These are phyloP conservation scores for Campoletis sonorensis DNA, from an alignment of 1,140 invertebrate genomes.

Conservation along the genomic window DNA sequence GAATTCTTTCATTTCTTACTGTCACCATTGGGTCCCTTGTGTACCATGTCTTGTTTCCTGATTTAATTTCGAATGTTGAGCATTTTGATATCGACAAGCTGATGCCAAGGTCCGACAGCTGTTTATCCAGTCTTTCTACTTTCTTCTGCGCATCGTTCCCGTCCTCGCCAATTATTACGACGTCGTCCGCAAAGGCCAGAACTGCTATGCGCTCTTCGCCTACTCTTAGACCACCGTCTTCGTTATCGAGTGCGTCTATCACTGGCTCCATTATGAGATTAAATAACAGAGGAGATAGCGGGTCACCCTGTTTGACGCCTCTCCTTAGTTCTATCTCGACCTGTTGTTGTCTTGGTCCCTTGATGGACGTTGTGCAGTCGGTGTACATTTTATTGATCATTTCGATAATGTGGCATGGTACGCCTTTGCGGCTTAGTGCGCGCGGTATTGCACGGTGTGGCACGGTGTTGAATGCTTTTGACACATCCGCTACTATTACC, in stretches of 20 bases:
- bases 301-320: conserved; percentile 65
- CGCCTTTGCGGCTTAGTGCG: conserved; percentile 22
- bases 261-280: conserved; percentile 63
- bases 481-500: conserved; percentile 29
- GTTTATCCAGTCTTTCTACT: background rate
- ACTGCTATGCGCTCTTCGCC: conserved; percentile 53
- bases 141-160: background rate
- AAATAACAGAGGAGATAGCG: conserved; percentile 59
- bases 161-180: conserved; percentile 59
- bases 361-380: too few species aligned
- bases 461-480: conserved; percentile 70
- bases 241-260: conserved; percentile 53
- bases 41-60: conserved; percentile 42
- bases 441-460: conserved; percentile 49
- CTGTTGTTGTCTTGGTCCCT: too few species aligned
- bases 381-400: too few species aligned
- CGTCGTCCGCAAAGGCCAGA: conserved; percentile 71
- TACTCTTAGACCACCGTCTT: conserved; percentile 40
- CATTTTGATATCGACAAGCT: conserved; percentile 38
- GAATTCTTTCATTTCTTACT: too few species aligned
- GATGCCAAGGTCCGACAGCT: conserved; percentile 33
- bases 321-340: too few species aligned
- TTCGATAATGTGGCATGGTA: too few species aligned
- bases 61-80: conserved; percentile 24
- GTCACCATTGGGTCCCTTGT: conserved; percentile 36